Base-by-base conservation (phyloP, 2,113 vertebrate genomes). In the Hemibagrus wyckioides region DNA sequence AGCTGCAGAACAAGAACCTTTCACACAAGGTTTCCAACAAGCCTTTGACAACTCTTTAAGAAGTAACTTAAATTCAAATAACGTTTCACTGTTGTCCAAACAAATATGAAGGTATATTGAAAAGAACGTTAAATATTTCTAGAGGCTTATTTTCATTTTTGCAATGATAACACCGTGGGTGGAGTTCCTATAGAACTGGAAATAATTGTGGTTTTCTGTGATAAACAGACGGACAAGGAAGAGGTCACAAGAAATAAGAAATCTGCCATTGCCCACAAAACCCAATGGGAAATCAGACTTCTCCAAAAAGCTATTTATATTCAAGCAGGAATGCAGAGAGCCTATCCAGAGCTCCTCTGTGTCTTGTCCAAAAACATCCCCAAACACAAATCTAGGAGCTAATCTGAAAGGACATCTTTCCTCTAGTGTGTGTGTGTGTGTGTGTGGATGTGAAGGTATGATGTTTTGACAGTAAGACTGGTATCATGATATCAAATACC, bases 251-350 rank as follows among this genome's bases (percentile, higher is more conserved):
- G 33, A 83, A 75, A 25, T 54, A 41, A 57, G 65, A 76, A 44
- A 81, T 2, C 30, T 61, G 10, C n/a, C 56, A 71, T 23, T 57
- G 33, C 59, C 67, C 23, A 79, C 44, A 80, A 81, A 88, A 36
- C 85, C 56, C 30, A 50, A 11, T 67, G 77, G 19, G 73, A 81
- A 81, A 86, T 86, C 52, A n/a, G 54, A 61, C 36, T 44, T 7
- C 56, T 48, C 69, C 48, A 57, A 86, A 90, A 90, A 86, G 15
- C 73, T 65, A 86, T 88, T 77, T 88, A 88, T 82, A 86, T 59
- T 73, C 52, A 36, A 63, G 73, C 36, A 73, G 85, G 85, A 89
- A 89, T 86, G 73, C 80, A 73, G 61, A 82, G 1, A 59, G 25
- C 52, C 6, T 63, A 23, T 86, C 84, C 75, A 89, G 81, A 77